A percentile compares a stretch with the other conserved stretches of the same genome.
These are phyloP conservation scores for Megalonaias nervosa DNA, from an alignment of 1,140 invertebrate genomes.

Conservation along the genomic window DNA sequence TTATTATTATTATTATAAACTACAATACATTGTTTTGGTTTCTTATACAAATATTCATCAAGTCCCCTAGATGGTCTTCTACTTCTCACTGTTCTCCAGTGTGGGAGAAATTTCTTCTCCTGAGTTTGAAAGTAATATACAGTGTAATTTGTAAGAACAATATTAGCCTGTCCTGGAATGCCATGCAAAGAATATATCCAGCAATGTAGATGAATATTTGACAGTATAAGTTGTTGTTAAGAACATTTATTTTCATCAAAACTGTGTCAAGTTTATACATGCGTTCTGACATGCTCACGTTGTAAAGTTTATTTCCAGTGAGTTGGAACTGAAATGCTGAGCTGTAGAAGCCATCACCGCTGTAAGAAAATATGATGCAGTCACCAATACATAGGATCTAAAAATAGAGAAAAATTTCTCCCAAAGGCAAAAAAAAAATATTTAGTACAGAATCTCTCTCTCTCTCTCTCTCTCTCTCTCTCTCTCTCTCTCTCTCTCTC, in stretches of 20 bases:
- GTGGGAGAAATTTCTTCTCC: too few relatives aligned
- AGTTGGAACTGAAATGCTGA: constrained; percentile 96
- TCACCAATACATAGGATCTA: background rate
- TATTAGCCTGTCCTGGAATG: too few relatives aligned
- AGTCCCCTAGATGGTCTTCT: too few relatives aligned
- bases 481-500: background rate
- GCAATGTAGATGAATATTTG: background rate
- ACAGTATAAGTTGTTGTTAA: background rate
- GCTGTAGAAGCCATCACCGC: constrained; percentile 97
- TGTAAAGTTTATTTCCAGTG: constrained; percentile 96
- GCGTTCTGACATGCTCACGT: constrained; percentile 90
- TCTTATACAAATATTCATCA: too few relatives aligned
- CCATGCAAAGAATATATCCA: background rate
- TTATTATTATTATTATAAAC: too few relatives aligned
- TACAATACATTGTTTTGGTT: too few relatives aligned
- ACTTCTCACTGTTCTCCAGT: too few relatives aligned
- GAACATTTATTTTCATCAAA: background rate
- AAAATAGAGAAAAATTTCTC: background rate
- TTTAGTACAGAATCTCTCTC: background rate
- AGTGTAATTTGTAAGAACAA: too few relatives aligned
- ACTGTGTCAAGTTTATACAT: constrained; percentile 37
- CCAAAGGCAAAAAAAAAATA: background rate
- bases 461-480: too few relatives aligned
- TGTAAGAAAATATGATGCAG: constrained; percentile 68
- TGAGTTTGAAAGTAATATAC: too few relatives aligned